Evolutionary conservation across 2,888 invertebrate species (phyloP), one percentile per base, ranked within the genome.

Genomic region (Nephrotoma guestfalica): DNA sequence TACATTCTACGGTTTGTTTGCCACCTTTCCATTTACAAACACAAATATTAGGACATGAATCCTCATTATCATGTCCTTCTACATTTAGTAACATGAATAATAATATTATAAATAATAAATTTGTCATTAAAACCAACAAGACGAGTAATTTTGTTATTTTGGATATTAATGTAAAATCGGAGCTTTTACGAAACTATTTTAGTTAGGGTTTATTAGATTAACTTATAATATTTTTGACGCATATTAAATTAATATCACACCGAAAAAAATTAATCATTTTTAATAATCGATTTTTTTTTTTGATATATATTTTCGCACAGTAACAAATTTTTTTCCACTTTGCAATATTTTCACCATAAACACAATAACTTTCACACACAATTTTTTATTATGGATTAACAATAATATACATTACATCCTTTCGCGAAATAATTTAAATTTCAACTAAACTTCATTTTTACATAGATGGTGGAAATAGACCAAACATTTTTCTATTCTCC

Each of bases 21-120:
- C 84, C 84, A 84, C 84, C 84, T 84, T 84, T 84, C 84, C 84
- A 84, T 41, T 84, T 84, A 84, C 84, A 84, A 41, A 84, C 92
- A 96, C 96, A 88, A 96, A 96, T 88, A 96, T 96, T 90, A 96
- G 95, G 84, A 84, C 84, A 84, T 84, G 84, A 84, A 84, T 84
- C 15, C 42, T 84, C 84, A 30, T 71, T 71, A 41, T 84, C 84
- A 84, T 84, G 84, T 41, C 84, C 84, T 84, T 84, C 84, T 41
- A 84, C 42, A 42, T 84, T 84, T 41, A 41, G 42, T 42, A 42
- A 84, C 84, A 84, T 84, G 71, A 71, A 71, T 84, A 84, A 84
- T 13, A 84, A 30, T 84, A 84, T 84, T 84, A 41, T 11, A 84
- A 84, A 84, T 84, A 84, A 84, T 84, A 84, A 84, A 41, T 84